These are phyloP conservation scores for Virgularia gustaviana DNA, from an alignment of 92 coral and sea anemone genomes.

Conservation along the genomic window DNA sequence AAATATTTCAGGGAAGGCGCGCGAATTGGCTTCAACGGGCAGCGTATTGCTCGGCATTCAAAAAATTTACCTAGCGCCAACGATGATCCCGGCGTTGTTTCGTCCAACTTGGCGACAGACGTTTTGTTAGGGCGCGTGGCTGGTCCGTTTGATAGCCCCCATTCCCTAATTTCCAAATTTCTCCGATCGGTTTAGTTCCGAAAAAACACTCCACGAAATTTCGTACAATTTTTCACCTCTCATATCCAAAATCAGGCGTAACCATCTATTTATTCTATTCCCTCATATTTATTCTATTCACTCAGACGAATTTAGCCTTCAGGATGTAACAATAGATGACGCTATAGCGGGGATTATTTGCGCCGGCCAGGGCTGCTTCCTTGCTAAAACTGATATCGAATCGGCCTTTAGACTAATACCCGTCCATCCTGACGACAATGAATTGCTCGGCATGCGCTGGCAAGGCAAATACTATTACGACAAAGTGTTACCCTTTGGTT, in stretches of 20 bases:
- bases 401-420: constrained; percentile 57
- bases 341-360: constrained; percentile 39
- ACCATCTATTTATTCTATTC: not conserved
- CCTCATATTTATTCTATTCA: no score
- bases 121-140: constrained; percentile 40
- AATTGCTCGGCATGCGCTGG: constrained; percentile 54
- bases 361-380: constrained; percentile 38
- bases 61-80: constrained; percentile 37
- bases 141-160: constrained; percentile 55
- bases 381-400: constrained; percentile 59
- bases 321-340: constrained; percentile 42
- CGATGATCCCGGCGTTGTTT: constrained; percentile 41
- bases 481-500: constrained; percentile 52
- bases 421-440: constrained; percentile 59
- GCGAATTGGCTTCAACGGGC: constrained; percentile 47
- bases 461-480: constrained; percentile 51
- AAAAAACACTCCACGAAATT: constrained; percentile 49
- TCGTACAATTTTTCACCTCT: constrained; percentile 39
- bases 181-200: constrained; percentile 51
- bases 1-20: no score
- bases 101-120: constrained; percentile 46
- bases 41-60: constrained; percentile 21
- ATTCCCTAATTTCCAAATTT: constrained; percentile 47
- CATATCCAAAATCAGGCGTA: constrained; percentile 34
- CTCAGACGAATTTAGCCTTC: constrained; percentile 29